Conservation (phyloP, 2,113 vertebrate species). For the Cheirogaleus medius region DNA sequence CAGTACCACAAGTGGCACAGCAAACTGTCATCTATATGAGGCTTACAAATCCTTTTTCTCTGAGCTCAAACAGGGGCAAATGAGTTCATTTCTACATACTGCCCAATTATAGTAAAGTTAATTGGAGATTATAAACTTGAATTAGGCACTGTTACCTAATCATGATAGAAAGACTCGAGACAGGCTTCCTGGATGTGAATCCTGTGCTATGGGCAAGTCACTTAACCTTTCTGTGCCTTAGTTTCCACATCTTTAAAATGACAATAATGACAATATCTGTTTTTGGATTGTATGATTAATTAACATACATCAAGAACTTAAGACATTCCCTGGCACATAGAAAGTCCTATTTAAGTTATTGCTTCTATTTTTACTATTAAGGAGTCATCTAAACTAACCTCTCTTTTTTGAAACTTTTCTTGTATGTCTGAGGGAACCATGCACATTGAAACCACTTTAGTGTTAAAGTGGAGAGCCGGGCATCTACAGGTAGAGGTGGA, state of each 20-base stretch:
- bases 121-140: too few species aligned
- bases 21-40: background rate
- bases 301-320: background rate
- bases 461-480: background rate
- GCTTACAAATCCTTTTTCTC: background rate
- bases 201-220: background rate
- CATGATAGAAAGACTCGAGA: background rate
- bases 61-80: background rate
- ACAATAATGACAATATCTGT: background rate
- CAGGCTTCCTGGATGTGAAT: background rate
- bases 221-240: background rate
- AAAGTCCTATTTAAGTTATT: background rate
- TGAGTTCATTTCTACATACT: conserved; percentile 7
- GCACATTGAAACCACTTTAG: background rate
- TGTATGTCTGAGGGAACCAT: background rate
- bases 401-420: background rate
- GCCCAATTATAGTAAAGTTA: background rate
- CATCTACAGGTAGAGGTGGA: background rate
- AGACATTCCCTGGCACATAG: background rate
- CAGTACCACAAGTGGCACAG: background rate
- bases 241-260: conserved; percentile 10
- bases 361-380: background rate
- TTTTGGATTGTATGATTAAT: background rate
- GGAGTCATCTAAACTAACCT: background rate
- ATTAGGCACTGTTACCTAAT: too few species aligned